Conservation (phyloP, 1,140 invertebrate genomes). For the Argopecten irradians region DNA sequence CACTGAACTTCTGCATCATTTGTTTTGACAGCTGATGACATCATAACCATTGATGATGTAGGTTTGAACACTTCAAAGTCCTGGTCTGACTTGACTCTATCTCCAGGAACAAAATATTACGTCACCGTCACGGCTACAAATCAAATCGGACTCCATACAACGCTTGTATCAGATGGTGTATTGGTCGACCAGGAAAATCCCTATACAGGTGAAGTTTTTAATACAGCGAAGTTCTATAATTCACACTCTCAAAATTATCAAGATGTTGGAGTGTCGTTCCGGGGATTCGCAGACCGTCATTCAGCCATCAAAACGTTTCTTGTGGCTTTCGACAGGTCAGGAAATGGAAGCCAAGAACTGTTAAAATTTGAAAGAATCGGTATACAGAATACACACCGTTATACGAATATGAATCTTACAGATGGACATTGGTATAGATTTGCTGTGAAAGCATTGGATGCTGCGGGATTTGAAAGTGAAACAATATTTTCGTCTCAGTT, state of each 20-base stretch:
- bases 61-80: not conserved
- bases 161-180: conserved; percentile 47
- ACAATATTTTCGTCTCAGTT: conserved; percentile 34
- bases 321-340: conserved; percentile 34
- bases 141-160: conserved; percentile 25
- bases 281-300: conserved; percentile 55
- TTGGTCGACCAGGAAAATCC: conserved; percentile 38
- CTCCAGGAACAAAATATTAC: conserved; percentile 41
- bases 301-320: conserved; percentile 48
- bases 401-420: conserved; percentile 19
- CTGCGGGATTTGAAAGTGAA: conserved; percentile 51
- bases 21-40: conserved; percentile 22
- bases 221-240: conserved; percentile 26
- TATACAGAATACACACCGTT: conserved; percentile 25
- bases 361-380: conserved; percentile 15
- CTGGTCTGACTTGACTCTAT: conserved; percentile 1
- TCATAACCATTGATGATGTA: not conserved
- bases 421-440: conserved; percentile 43
- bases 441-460: conserved; percentile 52
- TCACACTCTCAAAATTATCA: conserved; percentile 32
- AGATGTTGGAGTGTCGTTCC: conserved; percentile 52
- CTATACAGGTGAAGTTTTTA: conserved; percentile 37
- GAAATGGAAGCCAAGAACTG: not conserved
- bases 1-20: not conserved
- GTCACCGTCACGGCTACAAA: conserved; percentile 40